Base-by-base conservation (phyloP, 2,888 invertebrate genomes). In the Drosophila monieri region DNA sequence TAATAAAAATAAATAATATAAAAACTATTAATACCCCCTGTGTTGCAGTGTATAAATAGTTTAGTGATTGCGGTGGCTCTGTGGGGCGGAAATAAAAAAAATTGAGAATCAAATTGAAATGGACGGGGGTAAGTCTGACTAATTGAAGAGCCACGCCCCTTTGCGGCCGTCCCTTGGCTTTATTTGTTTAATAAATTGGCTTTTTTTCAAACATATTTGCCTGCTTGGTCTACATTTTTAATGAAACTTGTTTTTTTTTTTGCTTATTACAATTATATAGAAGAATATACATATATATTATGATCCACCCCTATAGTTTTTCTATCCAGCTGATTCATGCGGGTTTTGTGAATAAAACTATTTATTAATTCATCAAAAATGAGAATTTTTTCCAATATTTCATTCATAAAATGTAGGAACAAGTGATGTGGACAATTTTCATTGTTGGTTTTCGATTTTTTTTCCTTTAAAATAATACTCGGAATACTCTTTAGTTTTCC, bases 161-260 rank as follows among this genome's bases (percentile, higher is more conserved):
- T 37, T 12, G 32, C 18, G 18, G 18, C 18, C 18, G 18, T 2
- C 18, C 46, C 52, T 37, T 12, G 32, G 12, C 37, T 32, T 25
- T 48, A 49, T 25, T 61, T 61, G 41, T 49, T 61, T 62, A 62
- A 44, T 49, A 62, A 44, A 61, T 61, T 61, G 27, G 8, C 43
- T 61, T 41, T 35, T n/a, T 12, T 35, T 2, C 9, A 27, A 9
- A 6, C 43, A 14, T 18, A 15, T 46, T 25, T n/a, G 67, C 66
- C 44, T 30, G 56, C 53, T 48, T 64, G 27, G 53, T 53, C 64
- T 53, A 64, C 65, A 55, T 12, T 66, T 65, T 66, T 66, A 65
- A 65, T 65, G 65, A 65, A 65, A 27, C 60, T 60, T 60, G 39
- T 30, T 39, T 44, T 44, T 35, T 35, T 35, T 44, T 15, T 6